Evolutionary conservation across 2,888 invertebrate genomes (phyloP).

Genomic region (Melieria picta): DNA sequence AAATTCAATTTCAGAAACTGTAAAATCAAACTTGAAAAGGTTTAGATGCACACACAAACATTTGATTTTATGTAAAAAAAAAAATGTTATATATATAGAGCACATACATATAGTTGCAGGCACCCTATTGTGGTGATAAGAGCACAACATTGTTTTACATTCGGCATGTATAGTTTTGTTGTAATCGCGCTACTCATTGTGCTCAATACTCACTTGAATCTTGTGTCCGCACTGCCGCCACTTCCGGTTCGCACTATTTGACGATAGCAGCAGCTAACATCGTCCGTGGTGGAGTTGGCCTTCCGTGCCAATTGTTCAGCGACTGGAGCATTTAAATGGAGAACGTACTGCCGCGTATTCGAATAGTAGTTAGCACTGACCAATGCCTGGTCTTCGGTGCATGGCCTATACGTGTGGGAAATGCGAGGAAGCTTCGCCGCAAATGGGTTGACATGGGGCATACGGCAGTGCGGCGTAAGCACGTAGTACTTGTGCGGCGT

Average conservation of each 20-base stretch:
- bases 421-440: constrained; percentile 67
- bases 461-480: constrained; percentile 71
- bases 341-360: constrained; percentile 42
- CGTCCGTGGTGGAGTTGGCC: constrained; percentile 13
- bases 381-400: constrained; percentile 62
- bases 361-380: constrained; percentile 49
- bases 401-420: constrained; percentile 66
- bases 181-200: not conserved
- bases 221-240: constrained; percentile 50
- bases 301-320: not conserved
- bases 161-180: not conserved
- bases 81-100: not conserved
- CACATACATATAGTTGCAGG: not conserved
- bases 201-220: constrained; percentile 50
- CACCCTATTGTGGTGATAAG: not conserved
- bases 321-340: not conserved
- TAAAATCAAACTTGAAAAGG: not conserved
- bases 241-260: constrained; percentile 53
- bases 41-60: no score
- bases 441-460: constrained; percentile 71
- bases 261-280: constrained; percentile 57
- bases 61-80: not conserved
- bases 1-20: not conserved
- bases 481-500: constrained; percentile 52
- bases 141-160: not conserved